Conservation (phyloP, 2,888 invertebrate genomes). For the Chrysomela aeneicollis region DNA sequence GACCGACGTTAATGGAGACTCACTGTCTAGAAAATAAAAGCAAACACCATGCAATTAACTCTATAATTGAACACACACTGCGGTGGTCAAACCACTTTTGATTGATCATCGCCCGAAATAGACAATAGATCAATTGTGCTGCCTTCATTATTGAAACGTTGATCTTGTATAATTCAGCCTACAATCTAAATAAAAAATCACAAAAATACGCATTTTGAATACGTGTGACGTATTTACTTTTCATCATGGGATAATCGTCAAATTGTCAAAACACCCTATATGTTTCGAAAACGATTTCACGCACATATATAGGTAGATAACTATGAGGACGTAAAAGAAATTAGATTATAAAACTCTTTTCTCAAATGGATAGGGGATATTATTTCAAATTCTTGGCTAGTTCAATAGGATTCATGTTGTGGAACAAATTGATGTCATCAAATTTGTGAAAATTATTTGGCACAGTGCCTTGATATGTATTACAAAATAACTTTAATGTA, state of each 20-base stretch:
- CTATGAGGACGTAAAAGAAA: too few relatives aligned
- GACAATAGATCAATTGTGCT: neutral
- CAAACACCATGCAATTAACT: constrained; percentile 41
- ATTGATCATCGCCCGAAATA: neutral
- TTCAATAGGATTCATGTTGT: neutral
- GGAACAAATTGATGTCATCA: neutral
- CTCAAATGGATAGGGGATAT: constrained; percentile 1
- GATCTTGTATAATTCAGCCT: neutral
- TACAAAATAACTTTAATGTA: neutral
- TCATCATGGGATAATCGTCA: too few relatives aligned
- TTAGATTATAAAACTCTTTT: too few relatives aligned
- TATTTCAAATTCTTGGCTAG: neutral
- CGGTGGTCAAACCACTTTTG: neutral
- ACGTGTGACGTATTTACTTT: too few relatives aligned
- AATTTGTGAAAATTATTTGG: neutral
- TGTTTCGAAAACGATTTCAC: too few relatives aligned
- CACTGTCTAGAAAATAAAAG: constrained; percentile 44
- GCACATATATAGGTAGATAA: too few relatives aligned
- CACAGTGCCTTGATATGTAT: neutral
- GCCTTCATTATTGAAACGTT: neutral
- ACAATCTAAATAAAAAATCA: neutral
- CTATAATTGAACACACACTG: constrained; percentile 10
- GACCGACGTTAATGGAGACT: constrained; percentile 37
- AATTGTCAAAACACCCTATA: too few relatives aligned
- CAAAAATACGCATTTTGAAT: too few relatives aligned